A percentile compares a stretch with the other conserved stretches of the same genome.
Evolutionary conservation across 23 tunicate species (phyloP).

Genomic region (Trididemnum nubilum): DNA sequence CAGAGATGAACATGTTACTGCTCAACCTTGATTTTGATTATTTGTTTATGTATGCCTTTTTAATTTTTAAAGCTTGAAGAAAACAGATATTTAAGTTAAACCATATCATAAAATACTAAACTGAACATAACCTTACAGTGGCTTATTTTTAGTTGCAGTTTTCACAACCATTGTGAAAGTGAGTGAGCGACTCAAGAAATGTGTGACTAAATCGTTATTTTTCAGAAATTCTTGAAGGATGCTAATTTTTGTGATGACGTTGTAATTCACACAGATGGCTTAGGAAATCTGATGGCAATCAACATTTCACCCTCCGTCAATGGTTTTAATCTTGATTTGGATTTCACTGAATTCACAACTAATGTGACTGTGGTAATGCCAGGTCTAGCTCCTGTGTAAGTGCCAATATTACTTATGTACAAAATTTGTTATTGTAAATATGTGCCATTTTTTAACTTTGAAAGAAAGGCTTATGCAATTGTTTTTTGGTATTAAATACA

Average conservation of each 20-base stretch:
- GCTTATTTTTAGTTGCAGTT: background rate
- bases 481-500: too few species aligned
- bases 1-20: too few species aligned
- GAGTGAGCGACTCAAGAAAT: too few species aligned
- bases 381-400: slow-evolving; percentile 43
- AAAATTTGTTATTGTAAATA: too few species aligned
- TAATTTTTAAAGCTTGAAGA: background rate
- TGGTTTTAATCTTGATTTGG: background rate
- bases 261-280: slow-evolving; percentile 50
- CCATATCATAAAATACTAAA: too few species aligned
- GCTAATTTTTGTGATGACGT: slow-evolving; percentile 32
- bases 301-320: slow-evolving; percentile 3
- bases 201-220: background rate
- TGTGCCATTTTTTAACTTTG: too few species aligned
- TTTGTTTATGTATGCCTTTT: background rate
- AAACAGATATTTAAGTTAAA: too few species aligned
- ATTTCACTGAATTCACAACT: slow-evolving; percentile 35
- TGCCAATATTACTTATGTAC: background rate
- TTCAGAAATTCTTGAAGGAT: slow-evolving; percentile 36
- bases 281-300: slow-evolving; percentile 53
- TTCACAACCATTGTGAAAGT: too few species aligned
- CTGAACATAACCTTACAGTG: too few species aligned
- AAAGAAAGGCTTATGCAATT: too few species aligned
- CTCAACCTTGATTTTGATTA: background rate
- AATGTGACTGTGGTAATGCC: slow-evolving; percentile 31